Evolutionary conservation across 2,888 invertebrate species (phyloP), one percentile per base, ranked within the genome.

Genomic region (Hofmannophila pseudospretella): DNA sequence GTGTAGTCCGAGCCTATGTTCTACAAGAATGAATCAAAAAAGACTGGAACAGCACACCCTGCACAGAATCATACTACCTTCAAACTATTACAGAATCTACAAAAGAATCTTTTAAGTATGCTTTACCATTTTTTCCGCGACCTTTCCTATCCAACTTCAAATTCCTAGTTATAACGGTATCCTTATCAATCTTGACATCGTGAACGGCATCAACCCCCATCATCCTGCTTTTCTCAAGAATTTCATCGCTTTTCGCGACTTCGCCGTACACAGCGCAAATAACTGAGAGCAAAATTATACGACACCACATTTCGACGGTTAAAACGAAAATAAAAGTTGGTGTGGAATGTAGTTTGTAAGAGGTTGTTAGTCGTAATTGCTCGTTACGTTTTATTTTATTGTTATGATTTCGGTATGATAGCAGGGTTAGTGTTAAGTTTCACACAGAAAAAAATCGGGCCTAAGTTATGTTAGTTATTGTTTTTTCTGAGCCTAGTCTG

Each of bases 81-180:
- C n/a, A n/a, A n/a, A n/a, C n/a, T n/a, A n/a, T n/a, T n/a, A n/a
- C n/a, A n/a, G n/a, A n/a, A n/a, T n/a, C n/a, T n/a, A n/a, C n/a
- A n/a, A n/a, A n/a, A n/a, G n/a, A n/a, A n/a, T n/a, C n/a, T n/a
- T n/a, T n/a, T n/a, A n/a, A n/a, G n/a, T n/a, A n/a, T n/a, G n/a
- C n/a, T n/a, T n/a, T 56, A 71, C 68, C 38, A 39, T 47, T 59
- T 38, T 54, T 58, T 0, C 43, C 54, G 2, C 53, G 57, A 41
- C 38, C 52, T 14, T 63, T 67, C 38, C 57, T 67, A 9, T 69
- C 68, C 14, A 76, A 34, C 38, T 73, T 77, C 38, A 76, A 53
- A 44, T 80, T 79, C 2, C 67, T 61, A 0, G 72, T 68, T 11
- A 82, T 76, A 14, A 80, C 58, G 0, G 81, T 78, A 35, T 84